Base-by-base conservation (phyloP, 1,140 invertebrate genomes). In the Drosophila pandora region DNA sequence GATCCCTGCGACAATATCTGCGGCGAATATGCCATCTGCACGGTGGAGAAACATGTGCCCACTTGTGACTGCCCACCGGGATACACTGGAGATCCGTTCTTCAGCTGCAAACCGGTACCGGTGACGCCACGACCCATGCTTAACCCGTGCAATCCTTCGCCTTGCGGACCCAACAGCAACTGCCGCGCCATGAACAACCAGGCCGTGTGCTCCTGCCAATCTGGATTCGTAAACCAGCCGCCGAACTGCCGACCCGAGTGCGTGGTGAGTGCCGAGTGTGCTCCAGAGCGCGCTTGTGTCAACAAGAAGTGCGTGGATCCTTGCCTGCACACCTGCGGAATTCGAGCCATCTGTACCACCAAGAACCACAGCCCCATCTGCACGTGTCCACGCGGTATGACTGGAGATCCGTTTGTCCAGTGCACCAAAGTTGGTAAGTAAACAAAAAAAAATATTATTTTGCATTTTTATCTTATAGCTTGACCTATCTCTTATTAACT, bases 41-140 rank as follows among this genome's bases (percentile, higher is more conserved):
- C 93, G 1, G 95, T 96, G 0, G 93, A 94, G 68, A 94, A 94
- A 64, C 95, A 97, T 90, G 94, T 95, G 49, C 96, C 95, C 58
- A 93, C 94, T n/a, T 97, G 96, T 79, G 93, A 93, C 23, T 97
- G 96, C 83, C 94, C 94, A 43, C 91, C 92, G 53, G 95, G 95
- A 37, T 96, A 94, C 72, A 95, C 94, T 9, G 96, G 96, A 49
- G 95, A 97, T 94, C 95, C 96, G 41, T 96, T 96, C 92, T 95
- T 95, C 89, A 94, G 95, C 85, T 97, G 96, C 83, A 94, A 93
- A 78, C 93, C 93, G 72, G 92, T 94, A 39, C 89, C 63, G 90
- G 93, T 84, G 93, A 95, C 90, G 79, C 92, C 48, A 81, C 79
- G 92, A 62, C 75, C 80, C 82, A 58, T 62, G 48, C 3, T 91